A percentile compares a stretch with the other conserved stretches of the same genome.
These are phyloP conservation scores for Mamestra brassicae DNA, from an alignment of 2,888 invertebrate genomes.

Conservation along the genomic window DNA sequence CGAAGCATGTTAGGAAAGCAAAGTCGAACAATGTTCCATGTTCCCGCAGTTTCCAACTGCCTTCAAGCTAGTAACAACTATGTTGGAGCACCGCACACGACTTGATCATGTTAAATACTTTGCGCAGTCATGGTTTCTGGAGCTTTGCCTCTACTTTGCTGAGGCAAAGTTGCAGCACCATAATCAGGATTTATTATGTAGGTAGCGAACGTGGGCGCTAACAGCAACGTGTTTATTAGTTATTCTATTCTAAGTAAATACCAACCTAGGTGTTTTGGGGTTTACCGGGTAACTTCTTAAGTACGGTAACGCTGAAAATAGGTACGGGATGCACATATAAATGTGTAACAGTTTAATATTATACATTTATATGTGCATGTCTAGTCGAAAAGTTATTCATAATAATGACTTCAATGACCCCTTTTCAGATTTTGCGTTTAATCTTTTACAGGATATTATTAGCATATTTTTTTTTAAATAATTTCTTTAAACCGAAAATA, in stretches of 20 bases:
- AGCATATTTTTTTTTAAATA: too few relatives aligned
- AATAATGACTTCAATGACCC: too few relatives aligned
- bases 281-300: too few relatives aligned
- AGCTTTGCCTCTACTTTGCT: neutral
- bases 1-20: neutral
- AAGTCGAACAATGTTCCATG: slow-evolving; percentile 24
- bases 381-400: too few relatives aligned
- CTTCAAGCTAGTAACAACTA: neutral
- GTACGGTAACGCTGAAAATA: too few relatives aligned
- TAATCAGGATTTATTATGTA: neutral
- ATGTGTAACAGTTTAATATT: too few relatives aligned
- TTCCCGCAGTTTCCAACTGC: slow-evolving; percentile 20
- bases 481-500: too few relatives aligned
- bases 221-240: neutral
- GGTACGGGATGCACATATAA: too few relatives aligned
- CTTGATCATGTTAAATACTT: slow-evolving; percentile 8
- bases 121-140: neutral
- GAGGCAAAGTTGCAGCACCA: neutral
- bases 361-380: too few relatives aligned
- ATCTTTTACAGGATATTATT: too few relatives aligned
- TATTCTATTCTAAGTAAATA: neutral
- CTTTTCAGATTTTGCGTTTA: too few relatives aligned
- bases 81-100: neutral
- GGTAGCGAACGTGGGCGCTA: neutral
- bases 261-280: neutral